Evolutionary conservation across 2,113 vertebrate species (phyloP), one percentile per base, ranked within the genome.

Genomic region (Lepisosteus oculatus): DNA sequence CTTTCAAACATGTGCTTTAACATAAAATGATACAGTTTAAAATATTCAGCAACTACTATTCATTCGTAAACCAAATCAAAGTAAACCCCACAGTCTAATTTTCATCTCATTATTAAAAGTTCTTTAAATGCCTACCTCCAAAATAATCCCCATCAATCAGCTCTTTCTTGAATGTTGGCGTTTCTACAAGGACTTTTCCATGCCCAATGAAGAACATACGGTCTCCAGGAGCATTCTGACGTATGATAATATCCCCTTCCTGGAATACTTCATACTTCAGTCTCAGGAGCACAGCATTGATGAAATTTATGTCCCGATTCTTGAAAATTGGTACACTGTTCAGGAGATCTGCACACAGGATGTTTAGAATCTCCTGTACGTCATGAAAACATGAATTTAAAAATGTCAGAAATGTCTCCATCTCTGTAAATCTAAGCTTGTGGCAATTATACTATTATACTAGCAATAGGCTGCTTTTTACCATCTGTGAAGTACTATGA

Each of bases 91-190:
- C 1, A 29, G 29, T 29, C 29, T 29, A 29, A 29, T 29, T 29
- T 29, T 29, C 29, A 29, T 29, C 29, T 29, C 29, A 29, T 29
- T 29, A 29, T 29, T 29, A 29, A 29, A 29, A 29, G 29, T 29
- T 29, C 29, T 29, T 29, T 29, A 29, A 29, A 29, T 29, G 29
- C 81, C 44, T 56, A 89, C 89, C 89, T 79, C 87, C 89, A 69
- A 91, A 91, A 55, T 78, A 86, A 57, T 90, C 88, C 72, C 88
- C 88, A 8, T 91, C 88, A 65, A 83, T 86, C 65, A 91, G 84
- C 41, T 90, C 87, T 72, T 75, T 84, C 67, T 85, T 77, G 47
- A 76, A 80, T 51, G 77, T 79, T 0, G 84, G 80, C 0, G 71
- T 84, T 86, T 86, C 86, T 77, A 83, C 55, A 5, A 86, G 70